Percentiles rank a stretch among this genome's conserved stretches.
Evolutionary conservation across 2,888 invertebrate genomes (phyloP).

Genomic region (Pogonocherus hispidulus): DNA sequence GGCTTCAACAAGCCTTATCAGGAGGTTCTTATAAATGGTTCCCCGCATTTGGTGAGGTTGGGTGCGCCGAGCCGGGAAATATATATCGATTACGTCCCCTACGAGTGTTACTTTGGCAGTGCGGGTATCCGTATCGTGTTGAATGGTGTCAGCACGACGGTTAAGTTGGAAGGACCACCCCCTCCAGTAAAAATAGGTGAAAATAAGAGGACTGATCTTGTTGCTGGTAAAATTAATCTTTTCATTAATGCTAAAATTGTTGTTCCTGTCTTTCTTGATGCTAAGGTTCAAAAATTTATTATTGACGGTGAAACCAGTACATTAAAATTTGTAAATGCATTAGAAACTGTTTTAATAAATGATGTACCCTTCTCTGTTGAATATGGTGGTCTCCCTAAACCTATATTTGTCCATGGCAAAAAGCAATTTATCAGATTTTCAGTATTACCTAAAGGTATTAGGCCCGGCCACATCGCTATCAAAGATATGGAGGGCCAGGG

Average conservation of each 20-base stretch:
- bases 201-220: conserved; percentile 82
- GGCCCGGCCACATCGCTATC: conserved; percentile 80
- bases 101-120: conserved; percentile 94
- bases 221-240: conserved; percentile 86
- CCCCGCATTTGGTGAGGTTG: conserved; percentile 83
- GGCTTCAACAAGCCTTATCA: conserved; percentile 79
- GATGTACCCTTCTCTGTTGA: conserved; percentile 84
- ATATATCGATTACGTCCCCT: conserved; percentile 89
- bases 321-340: conserved; percentile 84
- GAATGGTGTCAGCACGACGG: conserved; percentile 80
- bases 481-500: conserved; percentile 79
- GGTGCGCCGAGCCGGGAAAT: conserved; percentile 94
- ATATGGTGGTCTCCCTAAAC: conserved; percentile 88
- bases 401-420: conserved; percentile 79
- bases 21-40: conserved; percentile 81
- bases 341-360: conserved; percentile 84
- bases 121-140: conserved; percentile 86
- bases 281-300: conserved; percentile 84
- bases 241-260: conserved; percentile 86
- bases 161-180: conserved; percentile 90
- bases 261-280: conserved; percentile 86
- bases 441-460: conserved; percentile 80
- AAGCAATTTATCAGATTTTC: conserved; percentile 87
- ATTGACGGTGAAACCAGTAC: conserved; percentile 81
- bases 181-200: conserved; percentile 95